These are phyloP conservation scores for Arizona elegans DNA, from an alignment of 2,113 vertebrate species.

Conservation along the genomic window DNA sequence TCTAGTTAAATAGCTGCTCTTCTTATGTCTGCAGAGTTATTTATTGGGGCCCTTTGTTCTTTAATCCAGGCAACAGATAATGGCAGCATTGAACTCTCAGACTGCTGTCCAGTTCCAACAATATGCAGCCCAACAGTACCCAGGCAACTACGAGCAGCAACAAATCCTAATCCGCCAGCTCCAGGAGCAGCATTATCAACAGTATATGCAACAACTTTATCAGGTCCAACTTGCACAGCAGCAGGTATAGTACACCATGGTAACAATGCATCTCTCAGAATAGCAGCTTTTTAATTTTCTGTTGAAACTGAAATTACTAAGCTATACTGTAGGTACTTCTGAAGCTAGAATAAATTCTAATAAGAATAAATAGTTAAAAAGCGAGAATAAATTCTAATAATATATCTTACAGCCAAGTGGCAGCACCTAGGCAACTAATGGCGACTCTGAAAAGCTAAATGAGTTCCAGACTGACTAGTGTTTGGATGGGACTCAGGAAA, in stretches of 20 bases:
- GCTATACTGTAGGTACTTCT: background rate
- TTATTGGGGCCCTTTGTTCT: constrained; percentile 29
- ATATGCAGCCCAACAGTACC: constrained; percentile 97
- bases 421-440: background rate
- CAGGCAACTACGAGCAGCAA: constrained; percentile 93
- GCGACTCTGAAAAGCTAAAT: background rate
- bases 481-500: background rate
- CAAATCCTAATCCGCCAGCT: constrained; percentile 94
- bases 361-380: background rate
- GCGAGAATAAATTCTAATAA: background rate
- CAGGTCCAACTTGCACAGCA: constrained; percentile 98
- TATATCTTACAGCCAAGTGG: background rate
- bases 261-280: background rate
- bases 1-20: constrained; percentile 1
- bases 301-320: background rate
- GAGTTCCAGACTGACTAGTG: background rate
- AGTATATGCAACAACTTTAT: constrained; percentile 99
- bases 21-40: background rate
- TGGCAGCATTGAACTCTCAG: constrained; percentile 96
- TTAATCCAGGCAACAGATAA: constrained; percentile 90
- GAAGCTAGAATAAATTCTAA: constrained; percentile 10
- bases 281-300: background rate
- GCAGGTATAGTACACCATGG: constrained; percentile 74
- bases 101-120: constrained; percentile 98
- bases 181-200: constrained; percentile 98